Conservation (phyloP, 2,888 invertebrate genomes). For the Cyclophora punctaria region DNA sequence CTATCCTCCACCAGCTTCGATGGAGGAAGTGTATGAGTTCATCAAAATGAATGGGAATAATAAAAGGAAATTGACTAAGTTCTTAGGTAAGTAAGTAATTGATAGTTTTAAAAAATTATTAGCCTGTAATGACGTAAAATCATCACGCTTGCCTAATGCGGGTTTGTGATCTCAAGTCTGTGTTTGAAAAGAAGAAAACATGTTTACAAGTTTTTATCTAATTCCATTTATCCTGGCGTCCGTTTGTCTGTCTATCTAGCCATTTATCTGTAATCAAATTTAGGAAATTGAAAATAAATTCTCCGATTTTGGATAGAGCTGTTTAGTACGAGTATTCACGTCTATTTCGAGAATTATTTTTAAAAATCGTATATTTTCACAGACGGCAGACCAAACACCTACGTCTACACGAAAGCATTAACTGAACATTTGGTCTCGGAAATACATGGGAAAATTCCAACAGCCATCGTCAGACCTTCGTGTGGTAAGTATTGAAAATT, state of each 20-base stretch:
- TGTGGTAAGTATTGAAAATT: slow-evolving; percentile 16
- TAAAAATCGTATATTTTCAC: background rate
- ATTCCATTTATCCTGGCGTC: too few relatives aligned
- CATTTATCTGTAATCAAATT: too few relatives aligned
- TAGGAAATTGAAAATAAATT: too few relatives aligned
- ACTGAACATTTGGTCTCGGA: slow-evolving; percentile 23
- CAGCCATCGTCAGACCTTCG: slow-evolving; percentile 26
- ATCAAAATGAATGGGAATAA: slow-evolving; percentile 9
- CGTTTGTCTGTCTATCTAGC: too few relatives aligned
- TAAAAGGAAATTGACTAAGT: slow-evolving; percentile 7
- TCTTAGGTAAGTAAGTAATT: slow-evolving; percentile 7
- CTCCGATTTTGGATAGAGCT: too few relatives aligned
- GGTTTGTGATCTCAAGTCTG: too few relatives aligned
- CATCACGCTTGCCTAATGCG: too few relatives aligned
- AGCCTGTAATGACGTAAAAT: background rate
- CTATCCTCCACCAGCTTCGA: slow-evolving; percentile 36
- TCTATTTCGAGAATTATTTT: too few relatives aligned
- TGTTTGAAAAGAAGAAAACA: too few relatives aligned
- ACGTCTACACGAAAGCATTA: slow-evolving; percentile 30
- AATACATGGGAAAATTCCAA: slow-evolving; percentile 18
- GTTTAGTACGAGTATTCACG: too few relatives aligned
- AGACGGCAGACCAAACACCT: slow-evolving; percentile 23
- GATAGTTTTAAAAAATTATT: background rate
- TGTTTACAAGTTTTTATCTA: too few relatives aligned
- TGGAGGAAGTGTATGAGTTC: slow-evolving; percentile 21